These are phyloP conservation scores for Motacilla alba DNA, from an alignment of 2,113 vertebrate species.

Conservation along the genomic window DNA sequence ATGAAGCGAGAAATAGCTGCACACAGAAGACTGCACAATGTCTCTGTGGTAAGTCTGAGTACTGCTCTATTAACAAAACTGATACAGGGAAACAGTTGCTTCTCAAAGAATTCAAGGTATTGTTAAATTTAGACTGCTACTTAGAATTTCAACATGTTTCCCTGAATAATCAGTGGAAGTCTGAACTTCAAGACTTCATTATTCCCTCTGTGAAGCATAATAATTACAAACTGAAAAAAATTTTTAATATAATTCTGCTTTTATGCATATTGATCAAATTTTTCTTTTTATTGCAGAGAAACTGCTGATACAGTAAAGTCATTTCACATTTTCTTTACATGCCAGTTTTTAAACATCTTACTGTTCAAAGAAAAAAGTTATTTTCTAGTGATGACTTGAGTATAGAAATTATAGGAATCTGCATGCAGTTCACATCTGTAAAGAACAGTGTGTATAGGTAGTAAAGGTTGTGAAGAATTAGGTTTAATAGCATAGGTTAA, in stretches of 20 bases:
- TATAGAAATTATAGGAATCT: not conserved
- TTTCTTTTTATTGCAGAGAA: not conserved
- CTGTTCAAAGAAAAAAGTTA: not conserved
- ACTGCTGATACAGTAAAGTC: not conserved
- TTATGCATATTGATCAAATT: not conserved
- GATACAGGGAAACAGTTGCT: not conserved
- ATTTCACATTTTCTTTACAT: not conserved
- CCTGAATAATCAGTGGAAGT: not conserved
- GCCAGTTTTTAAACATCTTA: not conserved
- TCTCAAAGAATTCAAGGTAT: not conserved
- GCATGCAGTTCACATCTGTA: not conserved
- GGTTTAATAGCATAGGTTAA: not conserved
- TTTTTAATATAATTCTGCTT: not conserved
- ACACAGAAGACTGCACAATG: not conserved
- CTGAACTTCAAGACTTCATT: not conserved
- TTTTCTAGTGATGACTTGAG: not conserved
- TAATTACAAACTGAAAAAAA: not conserved
- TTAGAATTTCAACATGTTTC: not conserved
- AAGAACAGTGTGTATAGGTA: not conserved
- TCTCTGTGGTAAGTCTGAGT: not conserved
- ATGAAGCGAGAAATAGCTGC: not conserved
- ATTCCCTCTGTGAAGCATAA: not conserved
- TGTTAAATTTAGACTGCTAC: not conserved
- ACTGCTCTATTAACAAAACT: not conserved
- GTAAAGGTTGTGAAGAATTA: not conserved